Evolutionary conservation across 1,140 invertebrate genomes (phyloP).

Genomic region (Cataglyphis hispanica): DNA sequence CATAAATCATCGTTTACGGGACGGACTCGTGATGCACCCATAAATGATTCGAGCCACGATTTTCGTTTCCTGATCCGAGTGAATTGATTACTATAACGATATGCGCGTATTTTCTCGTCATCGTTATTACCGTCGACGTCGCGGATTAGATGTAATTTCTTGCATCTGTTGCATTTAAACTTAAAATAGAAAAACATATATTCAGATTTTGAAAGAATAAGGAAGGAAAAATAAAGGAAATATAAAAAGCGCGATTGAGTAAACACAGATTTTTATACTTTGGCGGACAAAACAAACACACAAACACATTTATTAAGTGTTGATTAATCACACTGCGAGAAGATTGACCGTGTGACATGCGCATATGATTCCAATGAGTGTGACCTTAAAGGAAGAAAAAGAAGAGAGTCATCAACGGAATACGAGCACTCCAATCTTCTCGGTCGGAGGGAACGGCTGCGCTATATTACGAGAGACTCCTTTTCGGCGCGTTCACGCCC

Average conservation of each 20-base stretch:
- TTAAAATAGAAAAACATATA: neutral
- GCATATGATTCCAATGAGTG: conserved; percentile 5
- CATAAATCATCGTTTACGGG: conserved; percentile 8
- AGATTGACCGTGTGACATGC: neutral
- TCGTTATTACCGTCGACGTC: neutral
- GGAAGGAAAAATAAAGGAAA: neutral
- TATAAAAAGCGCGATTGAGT: neutral
- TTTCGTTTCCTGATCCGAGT: conserved; percentile 22
- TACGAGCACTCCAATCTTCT: conserved; percentile 34
- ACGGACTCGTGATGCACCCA: neutral
- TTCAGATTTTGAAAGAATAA: neutral
- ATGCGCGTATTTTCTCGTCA: neutral
- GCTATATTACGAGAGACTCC: conserved; percentile 45
- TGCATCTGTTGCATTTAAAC: too few species aligned
- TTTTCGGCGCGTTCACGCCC: conserved; percentile 73
- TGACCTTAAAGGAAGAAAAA: conserved; percentile 2
- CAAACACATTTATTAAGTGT: neutral
- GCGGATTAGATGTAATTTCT: neutral
- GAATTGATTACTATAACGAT: conserved; percentile 14
- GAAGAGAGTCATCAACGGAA: conserved; percentile 32
- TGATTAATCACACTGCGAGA: conserved; percentile 30
- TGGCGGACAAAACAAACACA: neutral
- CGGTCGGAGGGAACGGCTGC: neutral
- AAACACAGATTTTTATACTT: too few species aligned
- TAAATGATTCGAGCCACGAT: conserved; percentile 29